Evolutionary conservation across 1,140 invertebrate species (phyloP).

Genomic region (Pristionchus pacificus): DNA sequence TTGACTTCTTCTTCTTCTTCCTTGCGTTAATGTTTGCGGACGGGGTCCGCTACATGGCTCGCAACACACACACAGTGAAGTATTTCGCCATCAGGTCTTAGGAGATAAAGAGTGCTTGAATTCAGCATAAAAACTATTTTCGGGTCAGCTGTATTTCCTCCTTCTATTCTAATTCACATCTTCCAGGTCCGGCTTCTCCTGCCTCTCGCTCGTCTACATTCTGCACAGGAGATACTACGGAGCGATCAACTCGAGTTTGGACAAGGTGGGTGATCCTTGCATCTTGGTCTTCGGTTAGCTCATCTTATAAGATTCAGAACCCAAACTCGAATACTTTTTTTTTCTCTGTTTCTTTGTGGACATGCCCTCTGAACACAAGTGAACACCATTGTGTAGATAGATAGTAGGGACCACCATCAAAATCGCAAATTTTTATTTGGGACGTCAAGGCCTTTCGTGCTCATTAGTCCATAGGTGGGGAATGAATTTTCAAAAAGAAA

Average conservation of each 20-base stretch:
- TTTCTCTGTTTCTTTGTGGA: neutral
- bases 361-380: neutral
- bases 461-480: too few relatives aligned
- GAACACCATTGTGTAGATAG: neutral
- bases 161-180: too few relatives aligned
- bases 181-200: conserved; percentile 51
- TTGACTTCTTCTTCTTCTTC: too few relatives aligned
- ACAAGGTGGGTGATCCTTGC: conserved; percentile 32
- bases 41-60: neutral
- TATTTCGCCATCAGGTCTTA: neutral
- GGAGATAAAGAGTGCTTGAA: neutral
- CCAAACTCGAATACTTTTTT: neutral
- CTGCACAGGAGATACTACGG: conserved; percentile 55
- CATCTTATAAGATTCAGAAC: too few relatives aligned
- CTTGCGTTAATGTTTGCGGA: too few relatives aligned
- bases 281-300: too few relatives aligned
- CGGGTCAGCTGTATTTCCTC: too few relatives aligned
- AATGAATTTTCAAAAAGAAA: too few relatives aligned
- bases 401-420: too few relatives aligned
- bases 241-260: conserved; percentile 45
- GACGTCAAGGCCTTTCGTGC: too few relatives aligned
- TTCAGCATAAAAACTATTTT: neutral
- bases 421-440: too few relatives aligned
- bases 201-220: conserved; percentile 47
- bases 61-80: neutral